A percentile compares a stretch with the other conserved stretches of the same genome.
Conservation (phyloP, 1,140 invertebrate species). For the Steinernema feltiae region DNA sequence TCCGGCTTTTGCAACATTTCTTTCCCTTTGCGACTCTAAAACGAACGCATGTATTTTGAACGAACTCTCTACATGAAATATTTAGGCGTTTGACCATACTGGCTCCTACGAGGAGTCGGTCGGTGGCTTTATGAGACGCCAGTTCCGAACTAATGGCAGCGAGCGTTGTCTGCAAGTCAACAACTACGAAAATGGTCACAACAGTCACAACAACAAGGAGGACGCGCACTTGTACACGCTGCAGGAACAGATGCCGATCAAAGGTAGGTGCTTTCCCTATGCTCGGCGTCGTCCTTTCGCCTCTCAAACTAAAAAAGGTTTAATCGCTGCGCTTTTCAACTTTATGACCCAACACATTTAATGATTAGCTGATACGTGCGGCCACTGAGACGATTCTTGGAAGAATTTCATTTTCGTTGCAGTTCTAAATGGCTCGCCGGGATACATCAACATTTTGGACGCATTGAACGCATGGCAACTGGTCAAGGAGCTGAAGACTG, state of each 20-base stretch:
- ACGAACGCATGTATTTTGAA: slow-evolving; percentile 12
- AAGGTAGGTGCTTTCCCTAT: slow-evolving; percentile 59
- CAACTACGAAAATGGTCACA: slow-evolving; percentile 65
- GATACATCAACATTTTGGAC: slow-evolving; percentile 95
- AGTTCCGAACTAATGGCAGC: slow-evolving; percentile 68
- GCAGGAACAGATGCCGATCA: slow-evolving; percentile 74
- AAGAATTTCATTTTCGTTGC: slow-evolving; percentile 29
- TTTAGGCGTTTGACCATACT: slow-evolving; percentile 92
- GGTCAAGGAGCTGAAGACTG: slow-evolving; percentile 76
- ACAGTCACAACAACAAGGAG: slow-evolving; percentile 67
- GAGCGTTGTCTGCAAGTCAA: slow-evolving; percentile 60
- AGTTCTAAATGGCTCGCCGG: slow-evolving; percentile 87
- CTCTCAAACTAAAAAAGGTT: not conserved
- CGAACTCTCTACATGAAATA: slow-evolving; percentile 21
- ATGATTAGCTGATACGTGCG: not conserved
- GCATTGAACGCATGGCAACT: slow-evolving; percentile 94
- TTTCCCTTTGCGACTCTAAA: slow-evolving; percentile 14
- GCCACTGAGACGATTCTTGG: not conserved
- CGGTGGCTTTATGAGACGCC: slow-evolving; percentile 85
- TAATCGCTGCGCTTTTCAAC: not conserved
- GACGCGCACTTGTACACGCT: slow-evolving; percentile 80
- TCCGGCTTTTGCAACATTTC: not conserved
- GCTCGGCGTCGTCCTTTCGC: not conserved
- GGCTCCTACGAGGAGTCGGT: slow-evolving; percentile 88
- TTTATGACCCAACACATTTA: slow-evolving; percentile 6